Evolutionary conservation across 2,888 invertebrate species (phyloP), one percentile per base, ranked within the genome.

Genomic region (Isotomurus palustris): DNA sequence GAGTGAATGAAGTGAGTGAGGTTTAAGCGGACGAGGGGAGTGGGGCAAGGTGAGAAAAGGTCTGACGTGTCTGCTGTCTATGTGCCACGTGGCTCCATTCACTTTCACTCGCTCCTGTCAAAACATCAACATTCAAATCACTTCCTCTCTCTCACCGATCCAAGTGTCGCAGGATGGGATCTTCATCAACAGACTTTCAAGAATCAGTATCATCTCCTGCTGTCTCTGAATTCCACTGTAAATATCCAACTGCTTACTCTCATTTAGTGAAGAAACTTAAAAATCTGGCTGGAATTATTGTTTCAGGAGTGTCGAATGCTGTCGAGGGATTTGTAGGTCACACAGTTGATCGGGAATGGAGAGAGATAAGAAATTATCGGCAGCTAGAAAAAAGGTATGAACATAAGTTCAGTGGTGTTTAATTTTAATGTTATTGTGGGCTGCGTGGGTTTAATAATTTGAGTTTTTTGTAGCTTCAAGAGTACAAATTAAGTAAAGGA

Each of bases 321-420:
- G n/a, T n/a, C n/a, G n/a, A n/a, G n/a, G n/a, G n/a, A n/a, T n/a
- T n/a, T n/a, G n/a, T n/a, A n/a, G n/a, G n/a, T n/a, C n/a, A n/a
- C n/a, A n/a, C n/a, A n/a, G n/a, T n/a, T n/a, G n/a, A n/a, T n/a
- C n/a, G n/a, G 40, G 17, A n/a, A 54, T 29, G 50, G 61, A 62
- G 28, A 57, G 58, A 43, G 52, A 44, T 14, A 56, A 62, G 21
- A 58, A 59, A 25, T 36, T 62, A 14, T 55, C 56, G 12, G 22
- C 62, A 6, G 62, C 62, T 40, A 22, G 62, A 3, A 52, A 50
- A 49, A 62, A 62, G 58, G 62, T 62, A 43, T 28, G 4, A n/a
- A 10, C 8, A 40, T 17, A 17, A 12, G 17, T 10, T 14, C 8
- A 32, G 8, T 8, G 32, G 21, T 14, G 17, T 45, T 32, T 38